Evolutionary conservation across 2,888 invertebrate species (phyloP).

Genomic region (Ornithoptera priamus): DNA sequence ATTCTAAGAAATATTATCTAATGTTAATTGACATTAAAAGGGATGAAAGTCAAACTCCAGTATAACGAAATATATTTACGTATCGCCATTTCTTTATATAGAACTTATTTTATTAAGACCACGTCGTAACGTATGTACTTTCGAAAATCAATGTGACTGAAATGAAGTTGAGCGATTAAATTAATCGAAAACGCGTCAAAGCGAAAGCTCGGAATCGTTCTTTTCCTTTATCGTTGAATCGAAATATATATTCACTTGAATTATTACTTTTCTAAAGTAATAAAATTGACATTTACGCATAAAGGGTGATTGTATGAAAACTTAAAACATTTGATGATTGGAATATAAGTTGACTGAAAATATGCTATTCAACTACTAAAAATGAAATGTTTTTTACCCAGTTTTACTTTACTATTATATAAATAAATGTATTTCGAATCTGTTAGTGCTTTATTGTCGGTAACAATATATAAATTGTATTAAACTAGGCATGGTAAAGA

Average conservation of each 20-base stretch:
- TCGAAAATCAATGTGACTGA: slow-evolving; percentile 8
- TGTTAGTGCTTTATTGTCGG: too few relatives aligned
- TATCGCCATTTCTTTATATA: too few relatives aligned
- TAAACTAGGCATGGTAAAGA: too few relatives aligned
- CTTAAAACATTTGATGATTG: too few relatives aligned
- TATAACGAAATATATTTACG: too few relatives aligned
- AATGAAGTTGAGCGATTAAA: slow-evolving; percentile 15
- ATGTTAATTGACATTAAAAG: not conserved
- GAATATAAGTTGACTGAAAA: too few relatives aligned
- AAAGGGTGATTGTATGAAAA: too few relatives aligned
- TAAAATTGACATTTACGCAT: slow-evolving; percentile 10
- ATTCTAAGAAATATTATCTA: not conserved
- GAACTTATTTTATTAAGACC: not conserved
- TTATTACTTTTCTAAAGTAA: slow-evolving; percentile 18
- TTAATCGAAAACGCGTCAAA: slow-evolving; percentile 16
- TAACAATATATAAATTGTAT: too few relatives aligned
- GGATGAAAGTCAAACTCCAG: not conserved
- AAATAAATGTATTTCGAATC: too few relatives aligned
- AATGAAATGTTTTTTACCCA: too few relatives aligned
- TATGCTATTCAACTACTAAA: too few relatives aligned
- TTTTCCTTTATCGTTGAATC: slow-evolving; percentile 13
- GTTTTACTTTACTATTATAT: too few relatives aligned
- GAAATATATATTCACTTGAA: slow-evolving; percentile 14
- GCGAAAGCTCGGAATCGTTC: slow-evolving; percentile 16
- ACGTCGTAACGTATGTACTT: not conserved